These are phyloP conservation scores for Branchipolynoe longqiensis DNA, from an alignment of 2,888 invertebrate species.

Conservation along the genomic window DNA sequence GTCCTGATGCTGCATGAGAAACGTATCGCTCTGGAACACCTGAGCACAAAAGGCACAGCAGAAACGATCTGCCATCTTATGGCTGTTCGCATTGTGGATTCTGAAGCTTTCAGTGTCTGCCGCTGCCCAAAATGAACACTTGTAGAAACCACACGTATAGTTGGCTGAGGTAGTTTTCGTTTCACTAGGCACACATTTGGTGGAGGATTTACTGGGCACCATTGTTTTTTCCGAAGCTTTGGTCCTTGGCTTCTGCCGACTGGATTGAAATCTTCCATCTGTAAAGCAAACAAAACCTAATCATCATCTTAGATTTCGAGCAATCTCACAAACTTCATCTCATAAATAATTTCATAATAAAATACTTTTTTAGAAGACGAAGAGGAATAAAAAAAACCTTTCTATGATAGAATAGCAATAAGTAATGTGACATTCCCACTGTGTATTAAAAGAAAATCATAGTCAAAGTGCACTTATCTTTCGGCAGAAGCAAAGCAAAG, in stretches of 20 bases:
- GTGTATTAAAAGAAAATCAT: no score
- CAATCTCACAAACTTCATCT: no score
- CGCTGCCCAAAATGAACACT: neutral
- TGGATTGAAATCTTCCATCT: neutral
- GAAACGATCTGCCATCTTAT: neutral
- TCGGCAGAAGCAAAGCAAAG: no score
- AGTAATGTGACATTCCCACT: no score
- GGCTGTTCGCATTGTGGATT: conserved; percentile 1
- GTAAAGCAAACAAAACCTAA: neutral
- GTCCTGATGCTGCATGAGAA: conserved; percentile 2
- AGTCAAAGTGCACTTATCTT: no score
- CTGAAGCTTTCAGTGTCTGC: neutral
- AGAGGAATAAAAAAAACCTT: no score
- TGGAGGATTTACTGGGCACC: neutral
- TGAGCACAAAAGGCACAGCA: neutral
- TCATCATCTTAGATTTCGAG: no score
- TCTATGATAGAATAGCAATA: no score
- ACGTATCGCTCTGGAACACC: neutral
- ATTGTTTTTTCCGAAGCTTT: neutral
- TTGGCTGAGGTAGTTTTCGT: neutral
- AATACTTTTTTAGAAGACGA: no score
- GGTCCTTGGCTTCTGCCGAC: neutral
- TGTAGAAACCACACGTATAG: conserved; percentile 17
- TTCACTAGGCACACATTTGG: neutral
- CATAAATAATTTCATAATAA: no score